phyloP scores from a whole-genome alignment of 2,113 vertebrate genomes.

The Aptenodytes forsteri region DNA sequence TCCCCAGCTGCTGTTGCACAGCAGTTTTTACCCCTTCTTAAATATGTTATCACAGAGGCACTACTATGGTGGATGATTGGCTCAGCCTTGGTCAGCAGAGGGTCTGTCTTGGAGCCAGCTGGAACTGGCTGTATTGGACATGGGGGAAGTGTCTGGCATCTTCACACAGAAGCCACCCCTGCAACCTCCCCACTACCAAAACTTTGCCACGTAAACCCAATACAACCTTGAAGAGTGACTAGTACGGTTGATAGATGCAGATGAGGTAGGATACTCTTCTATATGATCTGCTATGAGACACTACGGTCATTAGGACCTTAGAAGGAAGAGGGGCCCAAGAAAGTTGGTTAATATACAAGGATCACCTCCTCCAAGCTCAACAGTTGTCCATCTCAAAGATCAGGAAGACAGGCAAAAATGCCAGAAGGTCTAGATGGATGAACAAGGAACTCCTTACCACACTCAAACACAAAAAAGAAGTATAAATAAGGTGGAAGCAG shows the following conservation, averaged over 20 bases:
- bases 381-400: neutral
- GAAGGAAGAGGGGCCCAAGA: neutral
- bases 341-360: neutral
- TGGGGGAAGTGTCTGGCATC: neutral
- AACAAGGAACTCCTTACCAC: neutral
- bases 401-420: neutral
- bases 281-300: neutral
- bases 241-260: neutral
- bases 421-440: neutral
- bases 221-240: neutral
- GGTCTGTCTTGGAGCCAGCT: neutral
- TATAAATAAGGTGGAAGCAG: neutral
- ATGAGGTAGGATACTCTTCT: neutral
- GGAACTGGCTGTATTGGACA: no score
- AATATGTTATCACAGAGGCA: neutral
- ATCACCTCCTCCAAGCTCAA: neutral
- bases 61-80: no score
- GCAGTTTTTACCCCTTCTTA: neutral
- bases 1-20: neutral
- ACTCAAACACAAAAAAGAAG: neutral
- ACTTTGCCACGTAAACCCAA: neutral
- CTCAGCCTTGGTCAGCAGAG: fast-evolving
- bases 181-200: neutral
- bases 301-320: neutral
- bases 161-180: neutral